Percentiles rank a stretch among this genome's conserved stretches.
Conservation (phyloP, 1,140 invertebrate species). For the Tetramorium parvispinum region DNA sequence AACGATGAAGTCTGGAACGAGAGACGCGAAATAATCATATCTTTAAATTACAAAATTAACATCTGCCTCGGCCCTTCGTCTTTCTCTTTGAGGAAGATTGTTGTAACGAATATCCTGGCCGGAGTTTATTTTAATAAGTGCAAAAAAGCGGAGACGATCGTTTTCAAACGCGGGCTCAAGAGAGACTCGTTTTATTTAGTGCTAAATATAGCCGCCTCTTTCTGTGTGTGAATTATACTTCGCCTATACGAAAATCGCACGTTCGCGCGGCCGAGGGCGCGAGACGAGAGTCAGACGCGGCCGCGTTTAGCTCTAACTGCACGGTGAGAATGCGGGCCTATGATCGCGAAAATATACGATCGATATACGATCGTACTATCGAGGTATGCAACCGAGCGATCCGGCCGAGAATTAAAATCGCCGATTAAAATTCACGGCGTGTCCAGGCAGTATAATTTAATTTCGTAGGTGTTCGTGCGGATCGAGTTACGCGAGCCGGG, state of each 20-base stretch:
- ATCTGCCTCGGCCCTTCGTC: background rate
- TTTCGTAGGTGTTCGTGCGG: conserved; percentile 49
- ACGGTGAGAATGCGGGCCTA: conserved; percentile 45
- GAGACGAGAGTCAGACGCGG: conserved; percentile 9
- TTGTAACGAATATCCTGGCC: background rate
- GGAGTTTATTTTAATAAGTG: background rate
- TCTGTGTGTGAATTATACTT: conserved; percentile 17
- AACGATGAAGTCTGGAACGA: background rate
- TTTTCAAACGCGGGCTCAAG: background rate
- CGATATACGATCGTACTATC: conserved; percentile 41
- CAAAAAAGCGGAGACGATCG: background rate
- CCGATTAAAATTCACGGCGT: conserved; percentile 61
- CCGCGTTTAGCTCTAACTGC: conserved; percentile 14
- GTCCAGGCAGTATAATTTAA: conserved; percentile 45
- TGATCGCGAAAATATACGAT: conserved; percentile 54
- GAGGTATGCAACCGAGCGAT: conserved; percentile 24
- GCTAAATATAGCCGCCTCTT: background rate
- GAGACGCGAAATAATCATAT: background rate
- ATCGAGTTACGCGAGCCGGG: conserved; percentile 42
- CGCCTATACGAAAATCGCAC: background rate
- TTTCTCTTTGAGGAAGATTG: background rate
- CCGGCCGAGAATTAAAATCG: conserved; percentile 31
- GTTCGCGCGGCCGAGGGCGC: background rate
- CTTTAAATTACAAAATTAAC: background rate
- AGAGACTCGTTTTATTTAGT: background rate